Evolutionary conservation across 2,888 invertebrate genomes (phyloP).

Genomic region (Ceriagrion tenellum): DNA sequence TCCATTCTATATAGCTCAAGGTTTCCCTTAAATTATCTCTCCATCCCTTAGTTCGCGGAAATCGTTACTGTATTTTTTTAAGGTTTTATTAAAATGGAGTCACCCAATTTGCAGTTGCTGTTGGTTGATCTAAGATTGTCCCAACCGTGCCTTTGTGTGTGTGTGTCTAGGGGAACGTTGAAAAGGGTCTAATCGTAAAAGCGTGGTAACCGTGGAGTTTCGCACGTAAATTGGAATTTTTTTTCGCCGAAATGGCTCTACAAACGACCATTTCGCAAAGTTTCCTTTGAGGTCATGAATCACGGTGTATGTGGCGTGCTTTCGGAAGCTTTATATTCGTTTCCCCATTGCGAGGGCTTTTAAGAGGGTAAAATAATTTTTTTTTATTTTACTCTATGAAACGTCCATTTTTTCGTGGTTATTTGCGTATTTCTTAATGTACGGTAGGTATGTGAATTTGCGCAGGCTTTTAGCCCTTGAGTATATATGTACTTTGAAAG

Average conservation of each 20-base stretch:
- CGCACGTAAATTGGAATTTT: background rate
- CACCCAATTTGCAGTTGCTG: background rate
- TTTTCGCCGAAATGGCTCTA: background rate
- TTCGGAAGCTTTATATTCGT: background rate
- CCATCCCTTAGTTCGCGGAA: background rate
- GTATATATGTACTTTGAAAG: no score
- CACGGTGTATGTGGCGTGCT: background rate
- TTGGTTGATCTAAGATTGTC: background rate
- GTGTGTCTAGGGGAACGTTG: background rate
- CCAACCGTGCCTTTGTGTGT: background rate
- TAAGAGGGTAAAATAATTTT: background rate
- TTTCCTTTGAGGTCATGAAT: background rate
- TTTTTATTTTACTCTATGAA: background rate
- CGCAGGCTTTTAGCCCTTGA: no score
- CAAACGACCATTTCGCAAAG: background rate
- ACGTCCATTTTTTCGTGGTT: background rate
- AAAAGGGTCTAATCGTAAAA: background rate
- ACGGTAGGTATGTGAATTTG: no score
- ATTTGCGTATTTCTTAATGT: no score
- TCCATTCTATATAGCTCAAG: background rate
- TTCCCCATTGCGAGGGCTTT: background rate
- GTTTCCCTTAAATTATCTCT: background rate
- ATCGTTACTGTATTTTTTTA: background rate
- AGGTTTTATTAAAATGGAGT: background rate
- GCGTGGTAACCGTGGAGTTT: background rate